A percentile compares a stretch with the other conserved stretches of the same genome.
phyloP scores from a whole-genome alignment of 2,888 invertebrate species.

The Dione juno region DNA sequence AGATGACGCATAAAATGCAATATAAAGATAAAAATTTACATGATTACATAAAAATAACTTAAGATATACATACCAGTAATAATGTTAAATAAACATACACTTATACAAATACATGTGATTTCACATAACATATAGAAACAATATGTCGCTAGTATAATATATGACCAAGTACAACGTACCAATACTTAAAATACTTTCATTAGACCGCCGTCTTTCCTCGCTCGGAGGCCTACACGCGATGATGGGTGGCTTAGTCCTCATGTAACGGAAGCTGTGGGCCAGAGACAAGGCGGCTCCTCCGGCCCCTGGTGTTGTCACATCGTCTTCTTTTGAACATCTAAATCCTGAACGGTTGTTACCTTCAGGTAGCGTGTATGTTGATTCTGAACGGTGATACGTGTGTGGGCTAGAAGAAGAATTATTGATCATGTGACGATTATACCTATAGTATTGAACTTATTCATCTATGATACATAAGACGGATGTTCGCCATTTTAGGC shows the following conservation, averaged over 20 bases:
- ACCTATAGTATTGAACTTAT: no score
- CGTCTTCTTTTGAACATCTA: background rate
- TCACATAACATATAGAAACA: no score
- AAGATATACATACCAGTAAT: no score
- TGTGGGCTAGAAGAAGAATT: slow-evolving; percentile 78
- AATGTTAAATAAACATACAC: no score
- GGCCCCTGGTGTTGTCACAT: background rate
- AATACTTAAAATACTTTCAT: slow-evolving; percentile 82
- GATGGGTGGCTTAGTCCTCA: slow-evolving; percentile 94
- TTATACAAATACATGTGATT: no score
- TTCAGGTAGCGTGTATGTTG: slow-evolving; percentile 89
- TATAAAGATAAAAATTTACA: no score
- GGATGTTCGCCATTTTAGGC: no score
- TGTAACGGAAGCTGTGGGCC: slow-evolving; percentile 93
- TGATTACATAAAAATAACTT: no score
- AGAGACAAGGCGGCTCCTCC: slow-evolving; percentile 56
- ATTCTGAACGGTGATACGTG: slow-evolving; percentile 90
- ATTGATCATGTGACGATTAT: slow-evolving; percentile 74
- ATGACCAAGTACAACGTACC: slow-evolving; percentile 63
- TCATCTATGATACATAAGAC: no score
- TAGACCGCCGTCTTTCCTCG: slow-evolving; percentile 85
- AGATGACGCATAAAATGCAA: no score
- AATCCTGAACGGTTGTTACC: background rate
- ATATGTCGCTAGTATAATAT: background rate
- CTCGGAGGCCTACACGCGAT: slow-evolving; percentile 94